Evolutionary conservation across 2,113 vertebrate genomes (phyloP).

Genomic region (Uria aalge): DNA sequence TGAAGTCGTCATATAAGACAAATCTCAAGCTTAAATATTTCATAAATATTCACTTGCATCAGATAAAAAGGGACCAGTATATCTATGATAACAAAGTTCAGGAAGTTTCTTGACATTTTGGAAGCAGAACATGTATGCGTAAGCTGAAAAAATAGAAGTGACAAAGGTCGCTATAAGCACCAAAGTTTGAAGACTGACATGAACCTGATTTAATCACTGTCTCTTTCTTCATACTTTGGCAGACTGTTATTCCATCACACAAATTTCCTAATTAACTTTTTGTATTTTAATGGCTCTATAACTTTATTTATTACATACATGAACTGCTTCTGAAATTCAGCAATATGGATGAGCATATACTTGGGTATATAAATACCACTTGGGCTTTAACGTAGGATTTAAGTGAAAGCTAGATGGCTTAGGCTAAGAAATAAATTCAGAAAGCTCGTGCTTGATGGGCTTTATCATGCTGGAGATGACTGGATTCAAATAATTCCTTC

Average conservation of each 20-base stretch:
- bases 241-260: neutral
- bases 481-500: neutral
- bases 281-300: neutral
- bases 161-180: neutral
- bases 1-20: neutral
- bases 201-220: neutral
- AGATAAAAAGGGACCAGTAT: neutral
- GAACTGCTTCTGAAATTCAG: neutral
- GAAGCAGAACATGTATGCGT: neutral
- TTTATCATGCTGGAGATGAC: neutral
- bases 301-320: neutral
- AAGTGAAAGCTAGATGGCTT: neutral
- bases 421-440: neutral
- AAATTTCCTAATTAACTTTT: neutral
- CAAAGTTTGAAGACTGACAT: neutral
- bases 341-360: neutral
- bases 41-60: neutral
- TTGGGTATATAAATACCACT: neutral
- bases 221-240: neutral
- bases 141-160: neutral
- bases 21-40: neutral
- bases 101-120: neutral
- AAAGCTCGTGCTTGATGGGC: neutral
- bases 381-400: neutral
- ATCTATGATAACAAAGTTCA: neutral